phyloP scores from a whole-genome alignment of 2,113 vertebrate species.

The Alligator mississippiensis region DNA sequence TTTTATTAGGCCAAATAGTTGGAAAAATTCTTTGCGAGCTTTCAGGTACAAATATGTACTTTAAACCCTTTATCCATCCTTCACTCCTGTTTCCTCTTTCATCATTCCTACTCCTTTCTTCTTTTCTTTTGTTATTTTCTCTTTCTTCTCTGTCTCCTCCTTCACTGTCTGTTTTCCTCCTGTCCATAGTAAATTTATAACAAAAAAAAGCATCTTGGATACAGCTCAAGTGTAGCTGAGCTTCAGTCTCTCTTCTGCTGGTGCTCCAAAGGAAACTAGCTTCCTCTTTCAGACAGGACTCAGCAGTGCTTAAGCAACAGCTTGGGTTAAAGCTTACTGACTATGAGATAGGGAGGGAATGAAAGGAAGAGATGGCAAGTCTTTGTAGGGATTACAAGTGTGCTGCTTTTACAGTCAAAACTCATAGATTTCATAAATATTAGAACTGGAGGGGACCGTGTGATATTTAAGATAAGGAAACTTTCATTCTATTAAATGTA shows the following conservation, averaged over 20 bases:
- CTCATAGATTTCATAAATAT: neutral
- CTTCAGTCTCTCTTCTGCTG: neutral
- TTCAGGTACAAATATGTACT: neutral
- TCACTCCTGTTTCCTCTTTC: neutral
- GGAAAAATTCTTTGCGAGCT: too few relatives aligned
- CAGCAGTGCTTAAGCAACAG: neutral
- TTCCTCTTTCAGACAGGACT: neutral
- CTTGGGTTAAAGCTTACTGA: neutral
- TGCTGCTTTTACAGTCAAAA: neutral
- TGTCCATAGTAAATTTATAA: neutral
- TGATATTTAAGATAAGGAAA: neutral
- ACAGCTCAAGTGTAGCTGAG: neutral
- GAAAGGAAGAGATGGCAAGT: neutral
- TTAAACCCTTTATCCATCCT: neutral
- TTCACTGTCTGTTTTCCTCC: neutral
- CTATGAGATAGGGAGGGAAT: neutral
- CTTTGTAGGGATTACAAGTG: accelerated
- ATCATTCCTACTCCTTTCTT: neutral
- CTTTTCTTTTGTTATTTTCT: neutral
- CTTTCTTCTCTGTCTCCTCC: neutral
- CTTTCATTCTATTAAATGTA: neutral
- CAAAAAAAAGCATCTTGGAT: neutral
- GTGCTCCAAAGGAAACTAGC: neutral
- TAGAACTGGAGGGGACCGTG: too few relatives aligned
- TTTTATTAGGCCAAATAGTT: too few relatives aligned